These are phyloP conservation scores for Anguilla anguilla DNA, from an alignment of 2,797 vertebrate genomes.

Conservation along the genomic window DNA sequence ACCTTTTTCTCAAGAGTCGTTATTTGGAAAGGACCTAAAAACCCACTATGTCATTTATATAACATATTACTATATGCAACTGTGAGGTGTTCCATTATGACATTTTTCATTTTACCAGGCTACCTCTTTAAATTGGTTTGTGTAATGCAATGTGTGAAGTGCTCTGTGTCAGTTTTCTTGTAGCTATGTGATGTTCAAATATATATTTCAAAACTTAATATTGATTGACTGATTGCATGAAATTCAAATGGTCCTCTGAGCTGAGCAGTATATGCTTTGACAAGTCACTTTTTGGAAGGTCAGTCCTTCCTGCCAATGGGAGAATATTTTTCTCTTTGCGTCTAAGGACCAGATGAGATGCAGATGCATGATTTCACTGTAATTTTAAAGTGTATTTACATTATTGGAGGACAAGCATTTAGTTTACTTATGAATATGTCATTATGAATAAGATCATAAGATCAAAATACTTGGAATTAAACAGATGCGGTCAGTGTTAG, in stretches of 20 bases:
- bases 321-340: not conserved
- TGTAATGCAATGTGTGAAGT: not conserved
- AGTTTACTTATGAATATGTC: not conserved
- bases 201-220: not conserved
- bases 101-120: conserved; percentile 44
- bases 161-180: not conserved
- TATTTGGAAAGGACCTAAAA: not conserved
- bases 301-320: not conserved
- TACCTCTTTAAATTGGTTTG: conserved; percentile 33
- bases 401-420: not conserved
- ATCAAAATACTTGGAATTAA: not conserved
- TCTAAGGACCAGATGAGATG: not conserved
- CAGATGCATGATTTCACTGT: not conserved
- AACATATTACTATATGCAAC: not conserved
- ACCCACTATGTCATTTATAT: not conserved
- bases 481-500: not conserved
- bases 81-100: not conserved
- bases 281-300: not conserved
- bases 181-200: not conserved
- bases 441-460: not conserved
- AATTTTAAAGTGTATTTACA: not conserved
- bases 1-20: not conserved
- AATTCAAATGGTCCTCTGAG: not conserved
- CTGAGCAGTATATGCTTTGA: not conserved
- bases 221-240: not conserved